These are phyloP conservation scores for Ptychobarbus kaznakovi DNA, from an alignment of 2,797 vertebrate genomes.

Conservation along the genomic window DNA sequence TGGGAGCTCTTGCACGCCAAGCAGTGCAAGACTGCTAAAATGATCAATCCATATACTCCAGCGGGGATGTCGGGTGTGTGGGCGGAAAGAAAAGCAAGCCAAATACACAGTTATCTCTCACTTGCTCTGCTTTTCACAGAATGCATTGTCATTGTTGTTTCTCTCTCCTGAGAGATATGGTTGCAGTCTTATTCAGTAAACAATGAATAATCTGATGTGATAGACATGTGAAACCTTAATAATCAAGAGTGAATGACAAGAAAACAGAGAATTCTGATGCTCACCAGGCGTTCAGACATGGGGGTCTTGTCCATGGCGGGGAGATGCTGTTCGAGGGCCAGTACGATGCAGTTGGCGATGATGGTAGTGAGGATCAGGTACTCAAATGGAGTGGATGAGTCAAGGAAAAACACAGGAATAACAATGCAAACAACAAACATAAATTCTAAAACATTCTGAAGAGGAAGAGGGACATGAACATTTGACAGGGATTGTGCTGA, in stretches of 20 bases:
- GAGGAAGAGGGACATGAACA: neutral
- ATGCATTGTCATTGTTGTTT: neutral
- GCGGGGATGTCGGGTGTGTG: conserved; percentile 41
- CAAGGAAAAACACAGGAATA: conserved; percentile 69
- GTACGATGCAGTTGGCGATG: conserved; percentile 98
- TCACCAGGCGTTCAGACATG: conserved; percentile 97
- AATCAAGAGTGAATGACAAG: neutral
- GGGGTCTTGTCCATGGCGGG: conserved; percentile 96
- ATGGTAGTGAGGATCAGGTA: conserved; percentile 99
- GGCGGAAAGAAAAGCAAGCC: conserved; percentile 36
- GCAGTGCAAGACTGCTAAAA: conserved; percentile 35
- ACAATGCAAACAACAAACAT: conserved; percentile 28
- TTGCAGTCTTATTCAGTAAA: conserved; percentile 1
- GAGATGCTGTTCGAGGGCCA: conserved; percentile 97
- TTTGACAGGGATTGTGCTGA: neutral
- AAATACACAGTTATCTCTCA: conserved; percentile 37
- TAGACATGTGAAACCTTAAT: conserved; percentile 1
- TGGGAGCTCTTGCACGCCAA: neutral
- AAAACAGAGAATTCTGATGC: conserved; percentile 61
- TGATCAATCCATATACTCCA: conserved; percentile 51
- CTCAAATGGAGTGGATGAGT: conserved; percentile 92
- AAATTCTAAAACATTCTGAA: conserved; percentile 1
- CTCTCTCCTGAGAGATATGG: neutral
- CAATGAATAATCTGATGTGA: neutral
- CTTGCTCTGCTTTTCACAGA: neutral